Conservation (phyloP, 2,888 invertebrate species). For the Luperina nickerlii region DNA sequence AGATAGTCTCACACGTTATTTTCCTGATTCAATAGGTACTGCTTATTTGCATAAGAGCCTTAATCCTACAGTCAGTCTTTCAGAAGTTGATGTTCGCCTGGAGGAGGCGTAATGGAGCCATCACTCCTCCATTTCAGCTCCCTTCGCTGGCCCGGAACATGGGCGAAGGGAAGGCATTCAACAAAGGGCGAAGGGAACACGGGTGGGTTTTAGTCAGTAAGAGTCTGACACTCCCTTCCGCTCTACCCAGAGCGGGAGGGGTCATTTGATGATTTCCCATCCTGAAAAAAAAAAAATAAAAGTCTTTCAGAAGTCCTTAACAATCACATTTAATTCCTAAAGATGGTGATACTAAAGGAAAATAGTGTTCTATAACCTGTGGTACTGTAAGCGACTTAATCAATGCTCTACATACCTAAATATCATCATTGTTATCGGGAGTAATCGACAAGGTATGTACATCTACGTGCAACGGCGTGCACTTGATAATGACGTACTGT, state of each 20-base stretch:
- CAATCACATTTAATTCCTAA: not conserved
- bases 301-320: not conserved
- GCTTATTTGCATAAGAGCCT: not conserved
- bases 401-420: conserved; percentile 6
- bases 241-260: too few species aligned
- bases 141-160: too few species aligned
- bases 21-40: not conserved
- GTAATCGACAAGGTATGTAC: conserved; percentile 13
- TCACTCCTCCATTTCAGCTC: too few species aligned
- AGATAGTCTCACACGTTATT: not conserved
- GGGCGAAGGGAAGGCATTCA: too few species aligned
- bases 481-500: conserved; percentile 27
- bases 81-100: too few species aligned
- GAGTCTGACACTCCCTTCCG: too few species aligned
- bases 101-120: too few species aligned
- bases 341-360: not conserved
- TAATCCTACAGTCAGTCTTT: not conserved
- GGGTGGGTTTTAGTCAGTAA: too few species aligned
- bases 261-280: too few species aligned
- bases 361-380: not conserved
- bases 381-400: not conserved
- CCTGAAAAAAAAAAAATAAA: too few species aligned
- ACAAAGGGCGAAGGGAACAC: too few species aligned
- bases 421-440: conserved; percentile 32
- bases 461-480: conserved; percentile 3